A percentile compares a stretch with the other conserved stretches of the same genome.
Conservation (phyloP, 2,113 vertebrate species). For the Pseudonaja textilis region DNA sequence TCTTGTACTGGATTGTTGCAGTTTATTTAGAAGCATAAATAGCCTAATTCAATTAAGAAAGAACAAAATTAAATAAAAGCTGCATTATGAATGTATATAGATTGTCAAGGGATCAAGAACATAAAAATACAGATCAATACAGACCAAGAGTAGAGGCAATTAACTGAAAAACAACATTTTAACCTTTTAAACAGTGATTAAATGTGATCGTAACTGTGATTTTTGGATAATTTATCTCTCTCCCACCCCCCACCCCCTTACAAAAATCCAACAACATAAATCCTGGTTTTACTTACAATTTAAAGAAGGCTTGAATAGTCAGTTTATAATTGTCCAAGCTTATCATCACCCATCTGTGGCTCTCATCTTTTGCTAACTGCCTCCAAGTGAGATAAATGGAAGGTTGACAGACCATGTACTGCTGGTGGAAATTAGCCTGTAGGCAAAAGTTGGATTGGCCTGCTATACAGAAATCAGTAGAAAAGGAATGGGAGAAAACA, state of each 20-base stretch:
- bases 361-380: not conserved
- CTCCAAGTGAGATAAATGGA: not conserved
- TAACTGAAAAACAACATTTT: not conserved
- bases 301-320: not conserved
- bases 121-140: not conserved
- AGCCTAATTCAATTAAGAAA: not conserved
- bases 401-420: not conserved
- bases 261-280: not conserved
- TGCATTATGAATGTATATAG: not conserved
- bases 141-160: not conserved
- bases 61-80: not conserved
- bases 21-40: not conserved
- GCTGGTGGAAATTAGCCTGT: not conserved
- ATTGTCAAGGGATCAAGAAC: not conserved
- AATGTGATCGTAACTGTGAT: not conserved
- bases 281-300: not conserved
- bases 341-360: not conserved
- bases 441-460: not conserved
- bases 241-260: not conserved
- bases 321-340: not conserved
- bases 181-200: not conserved
- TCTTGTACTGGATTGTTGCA: constrained; percentile 9
- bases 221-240: not conserved
- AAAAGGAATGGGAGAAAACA: not conserved
- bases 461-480: not conserved